Base-by-base conservation (phyloP, 2,113 vertebrate species). In the Corythornis cristatus region DNA sequence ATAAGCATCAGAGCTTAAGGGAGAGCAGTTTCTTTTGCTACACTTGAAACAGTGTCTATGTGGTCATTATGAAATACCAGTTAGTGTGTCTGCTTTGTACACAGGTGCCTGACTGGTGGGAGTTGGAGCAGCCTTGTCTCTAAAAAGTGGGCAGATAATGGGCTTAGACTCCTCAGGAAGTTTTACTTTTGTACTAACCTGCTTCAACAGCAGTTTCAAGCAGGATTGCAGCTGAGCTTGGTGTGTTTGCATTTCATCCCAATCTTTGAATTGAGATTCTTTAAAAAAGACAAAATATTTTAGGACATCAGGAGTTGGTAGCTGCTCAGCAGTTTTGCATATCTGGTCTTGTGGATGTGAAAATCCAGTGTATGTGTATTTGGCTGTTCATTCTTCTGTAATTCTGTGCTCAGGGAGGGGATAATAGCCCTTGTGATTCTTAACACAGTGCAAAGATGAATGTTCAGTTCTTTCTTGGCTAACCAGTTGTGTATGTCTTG, bases 1-100 rank as follows among this genome's bases (percentile, higher is more conserved):
- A 83, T 94, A 93, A 94, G 67, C 66, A 91, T 88, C 7, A 0
- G 56, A 53, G 35, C 28, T 7, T 31, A 21, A 21, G 90, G 75
- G 56, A 77, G n/a, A 42, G 72, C 51, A 33, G 71, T 75, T 94
- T 64, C 56, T 60, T 91, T 96, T 94, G 75, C 76, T 88, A 18
- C 33, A 12, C 57, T 43, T 81, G 43, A 56, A 93, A 31, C n/a
- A n/a, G 28, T 15, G 14, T 81, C 68, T 83, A 6, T 83, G 53
- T 53, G 48, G 33, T 53, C 56, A 62, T 73, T 37, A 12, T 20
- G 58, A 79, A 87, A 46, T 46, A 15, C 6, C 54, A 61, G 50
- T 7, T 31, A 17, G 28, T 9, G 16, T n/a, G 11, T 46, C 51
- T 90, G 58, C 51, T 90, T 35, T 85, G 43, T 66, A 25, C 29